Conservation (phyloP, 2,888 invertebrate genomes). For the Anodontia alba region DNA sequence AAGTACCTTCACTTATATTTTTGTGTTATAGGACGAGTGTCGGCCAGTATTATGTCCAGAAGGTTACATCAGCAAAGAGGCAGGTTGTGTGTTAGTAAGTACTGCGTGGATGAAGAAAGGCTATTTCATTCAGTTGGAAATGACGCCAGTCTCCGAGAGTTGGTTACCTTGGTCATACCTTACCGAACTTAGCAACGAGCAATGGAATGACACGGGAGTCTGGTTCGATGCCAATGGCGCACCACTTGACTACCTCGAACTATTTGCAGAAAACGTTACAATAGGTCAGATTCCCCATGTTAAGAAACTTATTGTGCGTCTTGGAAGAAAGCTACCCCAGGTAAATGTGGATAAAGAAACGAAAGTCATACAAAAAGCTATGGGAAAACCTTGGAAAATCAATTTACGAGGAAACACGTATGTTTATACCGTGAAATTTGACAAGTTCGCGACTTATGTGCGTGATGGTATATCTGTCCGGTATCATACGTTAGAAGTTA, state of each 20-base stretch:
- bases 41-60: neutral
- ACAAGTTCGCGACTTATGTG: neutral
- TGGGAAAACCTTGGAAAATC: neutral
- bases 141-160: neutral
- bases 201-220: neutral
- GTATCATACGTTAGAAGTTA: neutral
- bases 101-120: neutral
- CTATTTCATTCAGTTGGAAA: neutral
- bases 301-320: neutral
- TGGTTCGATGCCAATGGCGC: neutral
- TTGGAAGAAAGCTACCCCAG: neutral
- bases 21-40: no score
- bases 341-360: neutral
- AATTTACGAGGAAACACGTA: neutral
- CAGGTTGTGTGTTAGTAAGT: neutral
- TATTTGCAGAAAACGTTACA: neutral
- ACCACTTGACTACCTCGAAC: neutral
- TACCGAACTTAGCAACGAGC: neutral
- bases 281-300: no score
- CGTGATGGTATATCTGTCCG: neutral
- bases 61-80: neutral
- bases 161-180: neutral
- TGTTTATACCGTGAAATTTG: neutral
- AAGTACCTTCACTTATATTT: no score
- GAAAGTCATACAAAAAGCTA: neutral